Evolutionary conservation across 2,113 vertebrate species (phyloP).

Genomic region (Zootoca vivipara): DNA sequence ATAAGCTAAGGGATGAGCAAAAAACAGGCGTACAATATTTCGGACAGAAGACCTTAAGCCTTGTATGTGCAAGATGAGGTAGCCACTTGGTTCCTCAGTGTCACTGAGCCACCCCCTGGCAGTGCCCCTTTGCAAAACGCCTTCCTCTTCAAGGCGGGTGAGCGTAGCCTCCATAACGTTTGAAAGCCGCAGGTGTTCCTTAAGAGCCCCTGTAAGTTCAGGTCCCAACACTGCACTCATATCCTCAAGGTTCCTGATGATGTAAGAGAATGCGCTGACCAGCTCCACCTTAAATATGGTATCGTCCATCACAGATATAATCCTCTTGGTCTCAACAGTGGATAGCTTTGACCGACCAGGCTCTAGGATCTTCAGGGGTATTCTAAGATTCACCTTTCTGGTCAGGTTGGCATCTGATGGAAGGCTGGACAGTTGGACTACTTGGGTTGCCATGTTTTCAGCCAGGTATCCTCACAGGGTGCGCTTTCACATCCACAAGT

Average conservation of each 20-base stretch:
- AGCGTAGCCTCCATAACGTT: constrained; percentile 44
- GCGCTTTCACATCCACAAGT: not conserved
- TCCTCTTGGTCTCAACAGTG: constrained; percentile 73
- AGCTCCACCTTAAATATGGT: constrained; percentile 75
- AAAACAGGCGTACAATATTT: constrained; percentile 74
- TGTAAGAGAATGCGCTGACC: constrained; percentile 61
- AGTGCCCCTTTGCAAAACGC: not conserved
- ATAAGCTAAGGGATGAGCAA: constrained; percentile 49
- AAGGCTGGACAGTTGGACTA: not conserved
- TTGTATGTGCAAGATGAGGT: not conserved
- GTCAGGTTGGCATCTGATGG: not conserved
- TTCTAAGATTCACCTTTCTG: not conserved
- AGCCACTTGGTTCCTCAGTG: not conserved
- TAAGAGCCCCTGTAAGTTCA: constrained; percentile 52
- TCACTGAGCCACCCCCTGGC: not conserved
- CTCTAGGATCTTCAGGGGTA: constrained; percentile 36
- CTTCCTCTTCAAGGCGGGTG: not conserved
- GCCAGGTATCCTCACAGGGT: not conserved
- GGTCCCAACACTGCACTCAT: constrained; percentile 46
- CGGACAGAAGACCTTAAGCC: constrained; percentile 72
- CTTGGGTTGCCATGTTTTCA: constrained; percentile 21
- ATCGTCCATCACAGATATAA: constrained; percentile 76
- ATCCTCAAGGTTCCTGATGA: constrained; percentile 13
- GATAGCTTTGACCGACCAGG: constrained; percentile 61
- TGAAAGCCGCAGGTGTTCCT: constrained; percentile 64